Conservation (phyloP, 2,888 invertebrate genomes). For the Agrochola litura region DNA sequence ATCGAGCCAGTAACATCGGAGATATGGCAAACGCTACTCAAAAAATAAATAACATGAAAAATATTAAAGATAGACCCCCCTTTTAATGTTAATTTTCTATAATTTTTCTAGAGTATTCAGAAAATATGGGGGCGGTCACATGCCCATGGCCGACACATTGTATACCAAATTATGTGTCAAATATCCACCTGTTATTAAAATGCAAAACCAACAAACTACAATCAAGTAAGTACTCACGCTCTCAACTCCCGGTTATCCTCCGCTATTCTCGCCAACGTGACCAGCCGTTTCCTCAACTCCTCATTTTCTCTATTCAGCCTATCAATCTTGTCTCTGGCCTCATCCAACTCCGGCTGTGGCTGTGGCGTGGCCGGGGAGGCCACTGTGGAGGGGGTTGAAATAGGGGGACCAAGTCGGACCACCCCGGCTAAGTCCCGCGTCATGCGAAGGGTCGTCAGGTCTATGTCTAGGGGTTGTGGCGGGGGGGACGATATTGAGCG, state of each 20-base stretch:
- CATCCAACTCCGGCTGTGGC: constrained; percentile 85
- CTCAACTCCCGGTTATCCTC: constrained; percentile 89
- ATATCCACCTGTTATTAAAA: too few relatives aligned
- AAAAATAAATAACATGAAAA: too few relatives aligned
- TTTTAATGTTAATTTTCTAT: too few relatives aligned
- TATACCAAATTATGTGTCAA: too few relatives aligned
- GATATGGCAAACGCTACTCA: too few relatives aligned
- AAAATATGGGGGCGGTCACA: too few relatives aligned
- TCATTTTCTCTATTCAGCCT: constrained; percentile 86
- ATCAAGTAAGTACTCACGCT: constrained; percentile 81
- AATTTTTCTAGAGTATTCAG: too few relatives aligned
- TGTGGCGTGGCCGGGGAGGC: constrained; percentile 79
- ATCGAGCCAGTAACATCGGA: too few relatives aligned
- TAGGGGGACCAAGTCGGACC: constrained; percentile 92
- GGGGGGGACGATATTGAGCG: constrained; percentile 95
- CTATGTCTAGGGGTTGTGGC: constrained; percentile 94
- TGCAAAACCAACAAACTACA: neutral
- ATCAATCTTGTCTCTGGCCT: constrained; percentile 82
- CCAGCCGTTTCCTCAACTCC: constrained; percentile 85
- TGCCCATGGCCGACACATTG: too few relatives aligned
- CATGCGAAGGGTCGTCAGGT: constrained; percentile 93
- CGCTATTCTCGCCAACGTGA: constrained; percentile 88
- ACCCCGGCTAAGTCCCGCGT: constrained; percentile 94
- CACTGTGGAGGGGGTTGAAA: constrained; percentile 73
- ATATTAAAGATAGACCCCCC: too few relatives aligned